Evolutionary conservation across 2,888 invertebrate species (phyloP), one percentile per base, ranked within the genome.

Genomic region (Polymixis flavicincta): DNA sequence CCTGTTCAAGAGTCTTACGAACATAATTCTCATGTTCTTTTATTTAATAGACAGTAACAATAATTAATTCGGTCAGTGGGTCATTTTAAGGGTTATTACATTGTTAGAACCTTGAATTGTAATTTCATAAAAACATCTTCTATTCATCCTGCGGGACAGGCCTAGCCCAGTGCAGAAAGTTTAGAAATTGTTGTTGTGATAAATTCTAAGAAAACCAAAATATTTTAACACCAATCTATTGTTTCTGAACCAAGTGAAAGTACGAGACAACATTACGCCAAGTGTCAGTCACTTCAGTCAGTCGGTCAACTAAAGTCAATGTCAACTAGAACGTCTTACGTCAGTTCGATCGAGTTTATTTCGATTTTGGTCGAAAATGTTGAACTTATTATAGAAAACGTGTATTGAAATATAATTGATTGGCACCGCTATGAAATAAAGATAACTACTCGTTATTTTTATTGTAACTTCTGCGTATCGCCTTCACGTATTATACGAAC

Each of bases 391-490:
- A 13, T 85, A 85, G 71, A 82, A 79, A 78, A 77, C 65, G 60
- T 75, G 76, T 69, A 74, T 71, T 76, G 52, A 64, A 52, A 61
- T 61, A 45, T 5, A 52, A 63, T 67, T 71, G 13, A 66, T 69
- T 82, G 50, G 66, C 48, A 69, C 61, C 79, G 84, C 72, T 85
- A 87, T 87, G 87, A 87, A 83, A 82, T 84, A 87, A 71, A 67
- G 55, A 76, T 77, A 74, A 63, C 71, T 54, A 8, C 11, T 57
- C 11, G 72, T 82, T 79, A 81, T 78, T 74, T 74, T 68, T 67
- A 64, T 78, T 52, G 48, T 74, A 42, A 59, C 65, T 70, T 79
- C 78, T 69, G 19, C 45, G 71, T 68, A 64, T 70, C 71, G 60
- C 59, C 80, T 74, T 71, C 73, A 67, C 52, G 17, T 75, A 59